Evolutionary conservation across 2,797 vertebrate genomes (phyloP), one percentile per base, ranked within the genome.

Genomic region (Coendou prehensilis): DNA sequence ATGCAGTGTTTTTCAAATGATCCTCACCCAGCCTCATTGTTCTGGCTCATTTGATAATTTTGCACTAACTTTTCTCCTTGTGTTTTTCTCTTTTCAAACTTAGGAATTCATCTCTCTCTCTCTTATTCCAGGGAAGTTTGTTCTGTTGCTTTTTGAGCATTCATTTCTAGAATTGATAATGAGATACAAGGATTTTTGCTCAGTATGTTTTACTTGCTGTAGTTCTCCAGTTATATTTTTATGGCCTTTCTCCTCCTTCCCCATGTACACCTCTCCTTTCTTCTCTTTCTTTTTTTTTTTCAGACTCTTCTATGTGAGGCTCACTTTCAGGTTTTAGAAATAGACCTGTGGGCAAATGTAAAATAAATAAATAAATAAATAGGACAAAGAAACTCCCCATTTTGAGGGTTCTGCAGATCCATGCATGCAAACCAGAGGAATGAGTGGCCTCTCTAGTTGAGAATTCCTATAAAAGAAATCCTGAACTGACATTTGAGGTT

Each of bases 41-140:
- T 64, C 0, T 3, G 7, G 50, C 41, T 81, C 52, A 30, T 47
- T 17, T 2, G 9, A 2, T 15, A 6, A 56, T 56, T 56, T 56
- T 17, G 56, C 6, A 50, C 52, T 78, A 56, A 75, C n/a, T 89
- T 78, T 47, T 59, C 41, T 87, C 37, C 2, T 56, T 37, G 56
- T 92, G 9, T 81, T 91, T 81, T 76, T 57, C n/a, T 56, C 71
- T 54, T 52, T 7, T 14, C 37, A 20, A 47, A 83, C 94, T 73
- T 54, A 87, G 23, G 30, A 59, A 33, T 54, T 59, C 26, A 18
- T 37, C 45, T 28, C 56, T 90, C 67, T 20, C 56, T 87, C 9
- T 75, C 45, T 69, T 91, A 82, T 82, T 96, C 52, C 63, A 41
- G 69, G 61, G 57, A 47, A 45, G 0, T 95, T 81, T 89, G 83